Conservation (phyloP, 2,797 vertebrate species). For the Carapus acus region DNA sequence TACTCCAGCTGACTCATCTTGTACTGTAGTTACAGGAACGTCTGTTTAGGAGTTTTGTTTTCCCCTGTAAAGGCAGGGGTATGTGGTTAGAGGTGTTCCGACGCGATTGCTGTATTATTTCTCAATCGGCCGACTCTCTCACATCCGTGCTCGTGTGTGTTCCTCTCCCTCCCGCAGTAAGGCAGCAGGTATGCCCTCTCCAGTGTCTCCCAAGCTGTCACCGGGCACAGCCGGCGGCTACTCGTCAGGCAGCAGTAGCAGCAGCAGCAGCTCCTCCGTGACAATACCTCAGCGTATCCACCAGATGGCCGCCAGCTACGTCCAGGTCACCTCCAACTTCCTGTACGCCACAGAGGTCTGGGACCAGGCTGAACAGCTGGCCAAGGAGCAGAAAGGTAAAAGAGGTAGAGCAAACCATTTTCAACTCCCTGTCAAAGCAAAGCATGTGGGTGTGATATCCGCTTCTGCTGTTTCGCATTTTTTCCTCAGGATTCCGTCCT, state of each 20-base stretch:
- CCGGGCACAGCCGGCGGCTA: slow-evolving; percentile 90
- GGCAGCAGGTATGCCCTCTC: slow-evolving; percentile 93
- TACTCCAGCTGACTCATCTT: background rate
- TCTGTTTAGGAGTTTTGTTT: background rate
- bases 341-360: slow-evolving; percentile 97
- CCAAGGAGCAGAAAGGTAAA: slow-evolving; percentile 93
- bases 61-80: background rate
- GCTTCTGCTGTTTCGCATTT: too few species aligned
- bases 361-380: slow-evolving; percentile 98
- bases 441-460: too few species aligned
- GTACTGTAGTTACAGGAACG: background rate
- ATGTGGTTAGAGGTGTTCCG: background rate
- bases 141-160: background rate
- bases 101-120: background rate
- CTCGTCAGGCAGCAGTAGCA: slow-evolving; percentile 82
- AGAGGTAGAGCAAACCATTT: background rate
- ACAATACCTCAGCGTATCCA: slow-evolving; percentile 98
- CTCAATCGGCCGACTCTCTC: background rate
- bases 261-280: slow-evolving; percentile 87
- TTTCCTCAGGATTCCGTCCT: too few species aligned
- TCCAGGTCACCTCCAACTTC: slow-evolving; percentile 98
- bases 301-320: slow-evolving; percentile 99
- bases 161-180: slow-evolving; percentile 73
- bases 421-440: too few species aligned
- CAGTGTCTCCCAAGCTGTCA: slow-evolving; percentile 95